A percentile compares a stretch with the other conserved stretches of the same genome.
phyloP scores from a whole-genome alignment of 2,797 vertebrate genomes.

The Hyperoplus immaculatus region DNA sequence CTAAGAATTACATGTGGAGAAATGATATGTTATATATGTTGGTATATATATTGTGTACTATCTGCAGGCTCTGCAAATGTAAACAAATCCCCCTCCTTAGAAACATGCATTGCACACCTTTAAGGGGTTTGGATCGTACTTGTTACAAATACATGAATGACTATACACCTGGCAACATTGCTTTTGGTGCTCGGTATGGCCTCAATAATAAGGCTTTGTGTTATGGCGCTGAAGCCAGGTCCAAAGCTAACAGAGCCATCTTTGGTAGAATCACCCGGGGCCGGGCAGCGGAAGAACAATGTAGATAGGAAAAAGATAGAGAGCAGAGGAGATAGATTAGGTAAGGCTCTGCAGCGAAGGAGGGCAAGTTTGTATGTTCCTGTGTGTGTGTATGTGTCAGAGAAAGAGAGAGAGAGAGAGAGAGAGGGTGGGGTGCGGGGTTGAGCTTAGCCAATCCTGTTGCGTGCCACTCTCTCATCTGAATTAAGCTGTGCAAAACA shows the following conservation, averaged over 20 bases:
- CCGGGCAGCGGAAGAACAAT: constrained; percentile 30
- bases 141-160: background rate
- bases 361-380: constrained; percentile 42
- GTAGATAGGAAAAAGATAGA: constrained; percentile 31
- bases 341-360: constrained; percentile 39
- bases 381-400: constrained; percentile 30
- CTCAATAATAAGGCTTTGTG: background rate
- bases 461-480: constrained; percentile 83
- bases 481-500: constrained; percentile 89
- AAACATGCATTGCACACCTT: background rate
- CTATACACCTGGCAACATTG: background rate
- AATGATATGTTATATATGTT: no score
- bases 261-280: constrained; percentile 23
- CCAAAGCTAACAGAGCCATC: background rate
- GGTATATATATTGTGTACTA: no score
- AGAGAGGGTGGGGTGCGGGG: constrained; percentile 41
- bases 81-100: no score
- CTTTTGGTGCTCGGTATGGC: background rate
- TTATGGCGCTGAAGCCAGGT: constrained; percentile 15
- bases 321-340: constrained; percentile 35
- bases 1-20: no score
- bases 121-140: background rate
- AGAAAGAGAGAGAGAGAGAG: constrained; percentile 25
- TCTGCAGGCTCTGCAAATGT: no score
- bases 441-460: constrained; percentile 81